Percentiles rank a stretch among this genome's conserved stretches.
These are phyloP conservation scores for Helleia helle DNA, from an alignment of 2,888 invertebrate species.

Conservation along the genomic window DNA sequence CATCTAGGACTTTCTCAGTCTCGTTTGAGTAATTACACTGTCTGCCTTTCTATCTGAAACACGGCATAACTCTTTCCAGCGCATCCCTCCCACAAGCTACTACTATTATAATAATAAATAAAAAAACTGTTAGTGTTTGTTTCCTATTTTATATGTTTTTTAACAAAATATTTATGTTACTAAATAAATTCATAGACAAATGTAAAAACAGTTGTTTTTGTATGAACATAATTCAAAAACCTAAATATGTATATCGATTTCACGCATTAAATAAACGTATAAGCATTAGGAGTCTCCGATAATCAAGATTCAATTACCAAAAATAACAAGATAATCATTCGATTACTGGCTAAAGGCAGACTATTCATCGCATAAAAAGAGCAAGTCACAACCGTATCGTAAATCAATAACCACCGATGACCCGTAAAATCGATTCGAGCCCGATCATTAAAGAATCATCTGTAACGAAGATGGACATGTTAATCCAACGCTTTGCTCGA, in stretches of 20 bases:
- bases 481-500: constrained; percentile 33
- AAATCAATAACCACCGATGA: constrained; percentile 63
- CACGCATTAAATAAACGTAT: constrained; percentile 5
- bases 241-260: background rate
- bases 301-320: constrained; percentile 15
- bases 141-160: no score
- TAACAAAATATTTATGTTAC: background rate
- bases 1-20: no score
- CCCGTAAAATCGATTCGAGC: constrained; percentile 61
- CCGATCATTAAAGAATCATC: constrained; percentile 64
- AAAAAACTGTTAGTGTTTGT: no score
- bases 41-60: no score
- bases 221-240: background rate
- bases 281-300: constrained; percentile 10
- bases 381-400: constrained; percentile 59
- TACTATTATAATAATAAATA: no score
- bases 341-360: constrained; percentile 27
- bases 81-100: no score
- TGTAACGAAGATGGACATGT: constrained; percentile 66
- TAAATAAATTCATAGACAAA: no score
- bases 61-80: no score
- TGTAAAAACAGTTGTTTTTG: background rate
- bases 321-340: constrained; percentile 42
- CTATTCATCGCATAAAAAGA: constrained; percentile 33
- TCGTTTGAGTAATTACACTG: no score